A percentile compares a stretch with the other conserved stretches of the same genome.
These are phyloP conservation scores for Prunella himalayana DNA, from an alignment of 2,113 vertebrate species.

Conservation along the genomic window DNA sequence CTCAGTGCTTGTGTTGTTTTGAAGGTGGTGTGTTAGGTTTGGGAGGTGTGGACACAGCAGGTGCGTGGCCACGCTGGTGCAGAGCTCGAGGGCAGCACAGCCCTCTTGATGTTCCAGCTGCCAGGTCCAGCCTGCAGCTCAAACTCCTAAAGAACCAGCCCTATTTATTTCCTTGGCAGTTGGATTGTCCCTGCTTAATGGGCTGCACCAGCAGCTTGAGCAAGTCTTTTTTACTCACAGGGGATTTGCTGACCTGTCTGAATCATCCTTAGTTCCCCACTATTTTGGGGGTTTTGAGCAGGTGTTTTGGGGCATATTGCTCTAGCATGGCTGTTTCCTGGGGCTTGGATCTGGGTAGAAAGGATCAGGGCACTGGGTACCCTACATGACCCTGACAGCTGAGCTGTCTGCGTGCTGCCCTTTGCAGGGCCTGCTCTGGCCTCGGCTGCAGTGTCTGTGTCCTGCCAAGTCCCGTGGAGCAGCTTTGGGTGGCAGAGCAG, in stretches of 20 bases:
- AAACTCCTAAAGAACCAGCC: neutral
- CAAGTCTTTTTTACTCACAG: neutral
- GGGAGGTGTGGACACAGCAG: neutral
- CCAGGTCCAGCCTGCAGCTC: accelerated
- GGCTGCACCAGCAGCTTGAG: neutral
- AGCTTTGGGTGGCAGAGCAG: neutral
- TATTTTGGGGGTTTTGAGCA: neutral
- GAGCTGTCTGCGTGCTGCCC: neutral
- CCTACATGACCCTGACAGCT: neutral
- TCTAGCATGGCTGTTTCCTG: neutral
- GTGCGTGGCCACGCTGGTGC: neutral
- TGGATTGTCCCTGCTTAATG: neutral
- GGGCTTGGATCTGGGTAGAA: neutral
- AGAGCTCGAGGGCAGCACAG: neutral
- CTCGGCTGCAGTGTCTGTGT: neutral
- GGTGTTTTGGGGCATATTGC: neutral
- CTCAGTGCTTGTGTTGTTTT: neutral
- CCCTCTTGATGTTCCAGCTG: neutral
- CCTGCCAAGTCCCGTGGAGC: neutral
- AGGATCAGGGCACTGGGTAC: neutral
- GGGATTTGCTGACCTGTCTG: neutral
- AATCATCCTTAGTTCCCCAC: neutral
- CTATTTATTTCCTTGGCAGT: neutral
- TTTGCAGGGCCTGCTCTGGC: neutral
- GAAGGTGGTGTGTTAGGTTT: neutral